A percentile compares a stretch with the other conserved stretches of the same genome.
Evolutionary conservation across 2,797 vertebrate species (phyloP).

Genomic region (Taenioides sp.): DNA sequence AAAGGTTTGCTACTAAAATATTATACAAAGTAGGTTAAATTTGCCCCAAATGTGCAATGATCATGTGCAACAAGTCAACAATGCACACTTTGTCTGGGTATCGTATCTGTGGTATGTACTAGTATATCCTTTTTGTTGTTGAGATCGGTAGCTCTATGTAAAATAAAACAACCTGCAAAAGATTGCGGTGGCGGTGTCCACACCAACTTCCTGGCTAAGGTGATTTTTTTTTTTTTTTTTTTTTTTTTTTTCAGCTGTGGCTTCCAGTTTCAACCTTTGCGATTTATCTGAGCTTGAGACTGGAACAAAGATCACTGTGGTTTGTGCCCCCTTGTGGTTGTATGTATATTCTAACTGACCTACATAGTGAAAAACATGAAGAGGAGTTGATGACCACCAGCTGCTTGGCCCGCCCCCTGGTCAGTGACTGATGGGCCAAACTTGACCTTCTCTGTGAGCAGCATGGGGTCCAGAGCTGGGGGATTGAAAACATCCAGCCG

Average conservation of each 20-base stretch:
- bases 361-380: conserved; percentile 51
- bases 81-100: no score
- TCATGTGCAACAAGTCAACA: no score
- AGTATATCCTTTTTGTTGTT: no score
- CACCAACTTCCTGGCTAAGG: no score
- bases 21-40: no score
- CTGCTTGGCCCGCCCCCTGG: conserved; percentile 72
- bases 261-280: not conserved
- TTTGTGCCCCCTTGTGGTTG: not conserved
- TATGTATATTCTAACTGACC: conserved; percentile 1
- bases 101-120: no score
- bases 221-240: not conserved
- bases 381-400: conserved; percentile 70
- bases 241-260: not conserved
- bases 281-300: not conserved
- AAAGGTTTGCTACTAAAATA: no score
- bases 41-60: no score
- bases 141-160: no score
- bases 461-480: conserved; percentile 39
- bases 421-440: conserved; percentile 82
- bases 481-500: conserved; percentile 82
- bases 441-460: conserved; percentile 79
- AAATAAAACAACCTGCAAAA: no score
- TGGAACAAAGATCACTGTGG: not conserved
- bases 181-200: no score